Base-by-base conservation (phyloP, 2,113 vertebrate species). In the Zosterops lateralis region DNA sequence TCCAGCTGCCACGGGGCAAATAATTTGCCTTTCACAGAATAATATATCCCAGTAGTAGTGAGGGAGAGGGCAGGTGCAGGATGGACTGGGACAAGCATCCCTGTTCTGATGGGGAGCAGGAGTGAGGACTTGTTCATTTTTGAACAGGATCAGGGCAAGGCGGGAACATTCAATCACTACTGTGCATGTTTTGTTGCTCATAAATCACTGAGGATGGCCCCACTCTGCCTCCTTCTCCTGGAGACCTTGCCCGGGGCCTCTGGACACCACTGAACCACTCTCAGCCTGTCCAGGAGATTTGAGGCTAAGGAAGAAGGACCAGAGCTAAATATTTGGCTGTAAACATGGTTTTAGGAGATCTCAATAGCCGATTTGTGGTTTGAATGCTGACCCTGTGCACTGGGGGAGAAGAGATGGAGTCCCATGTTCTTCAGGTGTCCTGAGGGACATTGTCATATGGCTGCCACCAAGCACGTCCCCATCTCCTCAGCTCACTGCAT, bases 181-280 rank as follows among this genome's bases (percentile, higher is more conserved):
- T 3, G 10, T 78, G 97, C 97, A 97, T 95, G 97, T 86, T 79
- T 89, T 61, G 61, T 74, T 61, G 34, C 83, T 67, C 12, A 42
- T 58, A 64, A 82, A 90, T 81, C 93, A 61, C 83, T 1, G 0
- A 5, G 57, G 20, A 3, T 1, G 6, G 58, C 71, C 17, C 74
- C 0, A 5, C 82, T 87, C 82, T 2, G 1, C 62, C 56, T 54
- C 28, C 80, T 56, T 22, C 32, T 18, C 48, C 4, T 1, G 62
- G 42, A n/a, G 53, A 14, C 18, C 58, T 29, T 5, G 1, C 5
- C 40, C 0, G 0, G 31, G 15, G 20, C 61, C 47, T 72, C 62
- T 0, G 0, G 64, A 2, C 45, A 12, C 24, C 58, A 3, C 71
- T 4, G 10, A 44, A 26, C 34, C 65, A 3, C 66, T 8, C 60